Evolutionary conservation across 1,140 invertebrate genomes (phyloP), one percentile per base, ranked within the genome.

Genomic region (Camponotus floridanus): DNA sequence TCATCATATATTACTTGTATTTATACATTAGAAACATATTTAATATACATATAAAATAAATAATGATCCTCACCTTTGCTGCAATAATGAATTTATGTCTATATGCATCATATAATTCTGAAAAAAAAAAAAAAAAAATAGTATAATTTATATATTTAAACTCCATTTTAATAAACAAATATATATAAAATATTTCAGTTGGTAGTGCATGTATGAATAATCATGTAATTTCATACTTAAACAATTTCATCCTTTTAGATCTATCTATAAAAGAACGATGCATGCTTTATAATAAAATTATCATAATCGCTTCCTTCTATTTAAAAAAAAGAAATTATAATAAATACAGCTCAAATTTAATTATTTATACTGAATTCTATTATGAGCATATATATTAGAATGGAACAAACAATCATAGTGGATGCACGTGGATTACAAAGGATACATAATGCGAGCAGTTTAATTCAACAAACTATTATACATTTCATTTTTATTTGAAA

Each of bases 191-290:
- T 33, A 0, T 11, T 45, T 91, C 91, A 91, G 89, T 89, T 92
- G 91, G 91, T 90, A 90, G 87, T 92, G 91, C 91, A 92, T 92
- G 91, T 91, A 70, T 57, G 31, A 81, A 78, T 76, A 90, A 92
- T 91, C 88, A 91, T 36, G 4, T 51, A 2, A 65, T n/a, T 64
- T 89, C 85, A 88, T 87, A 65, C 13, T 79, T 18, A 45, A 6
- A 36, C 26, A 42, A 65, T 6, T 13, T 78, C 76, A 78, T 78
- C 76, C 2, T 33, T 33, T 76, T 48, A 45, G 13, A 9, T 31
- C 15, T 1, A 51, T 6, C 6, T 13, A 55, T 26, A 68, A 36
- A 39, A 68, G 1, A 13, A 39, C 3, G 42, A 45, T 21, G n/a
- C n/a, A 21, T 0, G 15, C 13, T 31, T 64, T 31, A 15, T 26